phyloP scores from a whole-genome alignment of 2,797 vertebrate species.

The Echiichthys vipera region DNA sequence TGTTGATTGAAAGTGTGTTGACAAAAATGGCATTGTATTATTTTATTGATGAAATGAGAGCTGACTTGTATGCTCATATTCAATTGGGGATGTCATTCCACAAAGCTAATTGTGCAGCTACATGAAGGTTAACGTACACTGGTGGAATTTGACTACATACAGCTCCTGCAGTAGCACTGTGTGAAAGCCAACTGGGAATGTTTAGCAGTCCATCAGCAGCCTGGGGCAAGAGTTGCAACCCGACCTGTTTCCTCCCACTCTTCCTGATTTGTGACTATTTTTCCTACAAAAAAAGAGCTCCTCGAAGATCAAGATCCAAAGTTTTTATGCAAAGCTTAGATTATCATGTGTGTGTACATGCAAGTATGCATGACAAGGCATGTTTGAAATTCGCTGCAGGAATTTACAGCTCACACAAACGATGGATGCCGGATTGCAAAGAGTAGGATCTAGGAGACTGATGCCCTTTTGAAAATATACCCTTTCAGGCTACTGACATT shows the following conservation, averaged over 20 bases:
- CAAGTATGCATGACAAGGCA: background rate
- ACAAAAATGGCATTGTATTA: conserved; percentile 9
- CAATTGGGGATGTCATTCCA: background rate
- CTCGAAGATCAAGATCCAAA: background rate
- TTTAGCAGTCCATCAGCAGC: conserved; percentile 29
- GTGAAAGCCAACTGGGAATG: conserved; percentile 24
- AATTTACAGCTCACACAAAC: conserved; percentile 18
- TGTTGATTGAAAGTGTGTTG: background rate
- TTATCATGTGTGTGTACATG: too few species aligned
- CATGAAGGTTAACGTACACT: background rate
- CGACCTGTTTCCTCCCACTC: conserved; percentile 56
- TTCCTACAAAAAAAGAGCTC: background rate
- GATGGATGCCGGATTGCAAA: conserved; percentile 11
- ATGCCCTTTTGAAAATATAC: background rate
- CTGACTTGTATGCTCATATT: background rate
- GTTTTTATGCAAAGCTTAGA: background rate
- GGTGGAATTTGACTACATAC: background rate
- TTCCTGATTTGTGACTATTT: conserved; percentile 4
- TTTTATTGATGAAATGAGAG: conserved; percentile 4
- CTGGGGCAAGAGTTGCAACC: conserved; percentile 31
- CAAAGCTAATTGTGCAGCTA: background rate
- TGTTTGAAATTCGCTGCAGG: background rate
- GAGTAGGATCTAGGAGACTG: background rate
- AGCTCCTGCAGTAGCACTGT: background rate
- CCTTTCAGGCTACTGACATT: conserved; percentile 10